phyloP scores from a whole-genome alignment of 2,888 invertebrate species.

The Papilio protenor region DNA sequence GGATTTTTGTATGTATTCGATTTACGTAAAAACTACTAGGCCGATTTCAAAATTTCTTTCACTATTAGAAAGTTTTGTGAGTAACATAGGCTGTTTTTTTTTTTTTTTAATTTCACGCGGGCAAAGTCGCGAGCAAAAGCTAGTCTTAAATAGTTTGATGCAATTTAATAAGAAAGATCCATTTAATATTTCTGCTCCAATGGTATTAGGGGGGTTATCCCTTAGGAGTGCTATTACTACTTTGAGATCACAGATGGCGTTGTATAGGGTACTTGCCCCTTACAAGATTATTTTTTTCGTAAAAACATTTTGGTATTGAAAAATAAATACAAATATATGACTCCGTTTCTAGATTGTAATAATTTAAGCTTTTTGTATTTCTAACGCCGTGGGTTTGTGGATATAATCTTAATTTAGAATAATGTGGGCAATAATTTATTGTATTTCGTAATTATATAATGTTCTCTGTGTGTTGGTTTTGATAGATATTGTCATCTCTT shows the following conservation, averaged over 20 bases:
- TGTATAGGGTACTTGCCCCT: background rate
- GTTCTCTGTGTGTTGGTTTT: too few relatives aligned
- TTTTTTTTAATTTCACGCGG: too few relatives aligned
- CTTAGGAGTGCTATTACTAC: slow-evolving; percentile 1
- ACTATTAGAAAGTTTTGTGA: too few relatives aligned
- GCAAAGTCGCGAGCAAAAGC: too few relatives aligned
- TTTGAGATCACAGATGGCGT: slow-evolving; percentile 2
- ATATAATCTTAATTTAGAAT: background rate
- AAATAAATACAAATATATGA: too few relatives aligned
- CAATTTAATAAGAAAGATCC: background rate
- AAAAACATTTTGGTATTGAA: background rate
- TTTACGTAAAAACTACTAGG: too few relatives aligned
- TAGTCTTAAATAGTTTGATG: background rate
- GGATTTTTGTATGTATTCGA: too few relatives aligned
- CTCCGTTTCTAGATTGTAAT: too few relatives aligned
- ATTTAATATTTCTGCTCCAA: background rate
- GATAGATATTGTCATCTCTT: background rate
- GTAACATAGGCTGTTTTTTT: too few relatives aligned
- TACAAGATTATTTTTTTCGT: background rate
- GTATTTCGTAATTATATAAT: background rate
- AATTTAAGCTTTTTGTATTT: too few relatives aligned
- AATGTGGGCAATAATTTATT: background rate
- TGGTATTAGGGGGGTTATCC: slow-evolving; percentile 2
- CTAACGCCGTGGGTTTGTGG: too few relatives aligned
- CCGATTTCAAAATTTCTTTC: too few relatives aligned